Evolutionary conservation across 2,113 vertebrate species (phyloP).

Genomic region (Mustela nigripes): DNA sequence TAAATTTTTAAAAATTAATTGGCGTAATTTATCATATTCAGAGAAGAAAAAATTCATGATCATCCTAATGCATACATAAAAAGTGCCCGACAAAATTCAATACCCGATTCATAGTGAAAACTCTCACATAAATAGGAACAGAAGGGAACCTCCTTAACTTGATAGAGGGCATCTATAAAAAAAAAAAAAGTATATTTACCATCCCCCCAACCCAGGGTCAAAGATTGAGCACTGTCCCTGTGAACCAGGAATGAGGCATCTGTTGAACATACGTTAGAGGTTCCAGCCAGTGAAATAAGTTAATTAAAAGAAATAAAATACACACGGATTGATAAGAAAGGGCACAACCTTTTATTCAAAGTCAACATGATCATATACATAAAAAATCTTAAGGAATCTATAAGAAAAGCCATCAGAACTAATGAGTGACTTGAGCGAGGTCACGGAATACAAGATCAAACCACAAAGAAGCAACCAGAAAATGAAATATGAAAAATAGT

Average conservation of each 20-base stretch:
- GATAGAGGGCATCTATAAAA: neutral
- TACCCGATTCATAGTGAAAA: neutral
- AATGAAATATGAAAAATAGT: neutral
- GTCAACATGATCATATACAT: neutral
- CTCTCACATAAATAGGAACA: neutral
- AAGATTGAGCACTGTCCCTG: neutral
- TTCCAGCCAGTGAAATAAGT: neutral
- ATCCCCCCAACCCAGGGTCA: neutral
- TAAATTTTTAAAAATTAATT: constrained; percentile 3
- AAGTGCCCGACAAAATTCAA: neutral
- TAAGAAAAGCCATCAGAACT: neutral
- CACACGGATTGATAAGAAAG: neutral
- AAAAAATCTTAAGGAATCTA: neutral
- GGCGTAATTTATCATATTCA: neutral
- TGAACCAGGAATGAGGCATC: neutral
- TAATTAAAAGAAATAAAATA: neutral
- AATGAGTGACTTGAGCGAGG: neutral
- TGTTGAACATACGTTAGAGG: neutral
- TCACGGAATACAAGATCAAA: neutral
- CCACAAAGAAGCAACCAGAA: neutral
- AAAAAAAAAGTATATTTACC: neutral
- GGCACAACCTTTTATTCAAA: neutral
- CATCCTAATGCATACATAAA: neutral
- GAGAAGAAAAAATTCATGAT: neutral
- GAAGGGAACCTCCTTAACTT: neutral